Base-by-base conservation (phyloP, 2,888 invertebrate species). In the Tridacna crocea region DNA sequence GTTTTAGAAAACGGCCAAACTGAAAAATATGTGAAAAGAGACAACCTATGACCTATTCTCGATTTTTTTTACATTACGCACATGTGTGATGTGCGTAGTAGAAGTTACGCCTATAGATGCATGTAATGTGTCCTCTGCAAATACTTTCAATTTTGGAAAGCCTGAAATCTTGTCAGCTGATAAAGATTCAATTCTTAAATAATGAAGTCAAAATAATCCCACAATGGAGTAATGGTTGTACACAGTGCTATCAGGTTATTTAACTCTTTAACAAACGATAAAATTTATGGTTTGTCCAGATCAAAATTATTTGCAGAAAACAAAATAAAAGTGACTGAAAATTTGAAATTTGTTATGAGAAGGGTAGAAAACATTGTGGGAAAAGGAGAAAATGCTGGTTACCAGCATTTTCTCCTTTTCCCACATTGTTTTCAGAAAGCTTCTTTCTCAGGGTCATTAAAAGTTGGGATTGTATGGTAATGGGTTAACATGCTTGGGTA, bases 341-440 rank as follows among this genome's bases (percentile, higher is more conserved):
- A n/a, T n/a, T n/a, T n/a, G n/a, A 10, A n/a, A n/a, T 2, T n/a
- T 60, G 22, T 22, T n/a, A 11, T 0, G 11, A n/a, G n/a, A n/a
- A 60, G 24, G n/a, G n/a, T 24, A 13, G 63, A 63, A 63, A 26
- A 26, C 63, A 63, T 63, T 63, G 63, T 12, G 11, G 27, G 15
- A 26, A 63, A 63, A 11, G 63, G 27, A 63, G 63, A 63, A 63
- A 63, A 17, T 63, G 63, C 63, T 63, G 19, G 1, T 63, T 17
- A 26, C 63, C 12, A 26, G 63, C 26, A 63, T 17, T 6, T 26
- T 63, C 63, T 66, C 24, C 63, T 3, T 63, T 63, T 63, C 12
- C 2, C 55, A 55, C 17, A 55, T 6, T 55, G n/a, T 55, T n/a
- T 55, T 19, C 55, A n/a, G n/a, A n/a, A 3, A 55, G 10, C 17